Evolutionary conservation across 2,888 invertebrate genomes (phyloP).

Genomic region (Latheticus oryzae): DNA sequence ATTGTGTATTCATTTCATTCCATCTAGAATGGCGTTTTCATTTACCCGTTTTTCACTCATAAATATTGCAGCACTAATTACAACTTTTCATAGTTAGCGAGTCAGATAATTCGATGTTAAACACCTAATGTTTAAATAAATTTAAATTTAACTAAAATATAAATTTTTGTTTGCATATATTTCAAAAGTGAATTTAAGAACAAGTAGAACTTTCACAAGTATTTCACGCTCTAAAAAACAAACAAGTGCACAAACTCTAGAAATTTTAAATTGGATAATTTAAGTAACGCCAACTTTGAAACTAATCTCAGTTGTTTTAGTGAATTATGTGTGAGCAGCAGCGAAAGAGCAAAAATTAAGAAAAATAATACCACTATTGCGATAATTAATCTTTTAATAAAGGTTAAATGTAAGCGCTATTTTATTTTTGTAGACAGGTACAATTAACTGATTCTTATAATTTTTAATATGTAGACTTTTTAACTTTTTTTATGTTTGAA

Average conservation of each 20-base stretch:
- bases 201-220: neutral
- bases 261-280: slow-evolving; percentile 13
- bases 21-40: slow-evolving; percentile 1
- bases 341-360: slow-evolving; percentile 15
- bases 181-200: neutral
- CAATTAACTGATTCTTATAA: slow-evolving; percentile 36
- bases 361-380: slow-evolving; percentile 26
- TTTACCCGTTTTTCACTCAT: slow-evolving; percentile 4
- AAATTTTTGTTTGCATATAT: too few species aligned
- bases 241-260: slow-evolving; percentile 3
- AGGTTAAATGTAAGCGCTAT: slow-evolving; percentile 28
- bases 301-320: slow-evolving; percentile 10
- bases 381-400: slow-evolving; percentile 24
- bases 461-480: slow-evolving; percentile 26
- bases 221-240: slow-evolving; percentile 11
- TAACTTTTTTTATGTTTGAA: slow-evolving; percentile 4
- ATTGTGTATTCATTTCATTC: slow-evolving; percentile 2
- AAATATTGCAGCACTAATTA: slow-evolving; percentile 13
- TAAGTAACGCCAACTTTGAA: slow-evolving; percentile 4
- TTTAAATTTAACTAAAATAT: neutral
- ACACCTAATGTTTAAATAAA: neutral
- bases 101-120: slow-evolving; percentile 2
- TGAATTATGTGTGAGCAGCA: slow-evolving; percentile 9
- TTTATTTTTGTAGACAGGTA: slow-evolving; percentile 29
- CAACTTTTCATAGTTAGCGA: slow-evolving; percentile 4